Evolutionary conservation across 1,140 invertebrate species (phyloP).

Genomic region (Caenorhabditis tropicalis): DNA sequence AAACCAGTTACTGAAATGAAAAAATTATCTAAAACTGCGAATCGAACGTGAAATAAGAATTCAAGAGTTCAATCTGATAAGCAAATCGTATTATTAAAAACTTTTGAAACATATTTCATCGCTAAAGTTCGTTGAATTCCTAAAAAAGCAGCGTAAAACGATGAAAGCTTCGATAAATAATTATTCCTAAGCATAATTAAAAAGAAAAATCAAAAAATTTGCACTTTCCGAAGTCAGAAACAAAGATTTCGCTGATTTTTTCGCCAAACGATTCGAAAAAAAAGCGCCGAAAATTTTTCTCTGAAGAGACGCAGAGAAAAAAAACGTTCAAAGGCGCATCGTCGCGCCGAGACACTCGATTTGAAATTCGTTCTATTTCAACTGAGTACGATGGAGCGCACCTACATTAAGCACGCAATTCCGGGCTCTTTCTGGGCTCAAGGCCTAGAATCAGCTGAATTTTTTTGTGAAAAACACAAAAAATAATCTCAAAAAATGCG

Average conservation of each 20-base stretch:
- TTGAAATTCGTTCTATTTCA: constrained; percentile 20
- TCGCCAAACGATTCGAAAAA: background rate
- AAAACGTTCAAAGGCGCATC: background rate
- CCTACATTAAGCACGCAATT: too few species aligned
- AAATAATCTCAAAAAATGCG: background rate
- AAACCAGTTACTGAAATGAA: constrained; percentile 7
- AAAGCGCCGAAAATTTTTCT: constrained; percentile 10
- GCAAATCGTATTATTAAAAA: too few species aligned
- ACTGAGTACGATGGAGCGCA: background rate
- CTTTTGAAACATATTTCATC: too few species aligned
- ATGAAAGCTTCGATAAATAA: too few species aligned
- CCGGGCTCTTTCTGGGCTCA: too few species aligned
- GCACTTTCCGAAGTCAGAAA: background rate
- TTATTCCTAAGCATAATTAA: too few species aligned
- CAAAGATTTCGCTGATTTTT: background rate
- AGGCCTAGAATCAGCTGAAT: too few species aligned
- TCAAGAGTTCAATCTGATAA: too few species aligned
- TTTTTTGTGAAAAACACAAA: background rate
- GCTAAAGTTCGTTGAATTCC: too few species aligned
- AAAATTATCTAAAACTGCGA: too few species aligned
- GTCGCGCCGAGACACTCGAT: constrained; percentile 24
- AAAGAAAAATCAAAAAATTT: too few species aligned
- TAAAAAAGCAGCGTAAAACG: too few species aligned
- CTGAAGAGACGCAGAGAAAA: constrained; percentile 27
- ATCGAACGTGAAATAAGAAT: background rate